Evolutionary conservation across 1,140 invertebrate species (phyloP), one percentile per base, ranked within the genome.

Genomic region (Orchestia grillus): DNA sequence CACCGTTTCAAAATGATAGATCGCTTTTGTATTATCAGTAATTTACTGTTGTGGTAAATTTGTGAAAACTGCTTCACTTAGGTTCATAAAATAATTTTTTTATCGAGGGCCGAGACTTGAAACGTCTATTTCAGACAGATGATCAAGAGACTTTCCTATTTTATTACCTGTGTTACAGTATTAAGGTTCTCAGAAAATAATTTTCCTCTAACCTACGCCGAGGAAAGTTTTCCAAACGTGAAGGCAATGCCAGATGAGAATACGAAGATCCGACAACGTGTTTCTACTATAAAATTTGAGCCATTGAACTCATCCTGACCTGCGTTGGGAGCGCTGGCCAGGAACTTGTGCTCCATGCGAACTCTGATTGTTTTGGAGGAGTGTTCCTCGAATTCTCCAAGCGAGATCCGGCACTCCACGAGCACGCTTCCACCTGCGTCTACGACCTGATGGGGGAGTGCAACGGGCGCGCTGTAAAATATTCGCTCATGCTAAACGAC

Each of bases 381-480:
- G 92, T 45, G 92, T n/a, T 94, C 92, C 44, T 94, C 92, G 44
- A 94, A 94, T 45, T 94, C 92, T 44, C 92, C 92, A 15, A 94
- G 92, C 6, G 92, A 94, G 6, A 94, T 40, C 4, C 92, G 92
- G 44, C 92, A 94, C 92, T 94, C 92, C 19, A 94, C 92, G 44
- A 94, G 36, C 41, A 94, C 92, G 44, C 92, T 94, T 42, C 92
- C 92, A 45, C 92, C 92, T 6, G 92, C 92, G 40, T 94, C 92
- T 44, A 94, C 92, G 23, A 94, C 92, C 92, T 94, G 90, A n/a
- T n/a, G 47, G 41, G 36, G 16, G 92, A 44, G 88, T 19, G 41
- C 41, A 41, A 90, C 41, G 88, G 41, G 43, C 88, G 4, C 11
- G n/a, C 43, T 90, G 6, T 90, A 42, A 90, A 90, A 42, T 90